Base-by-base conservation (phyloP, 2,797 vertebrate species). In the Poeciliopsis presidionis region DNA sequence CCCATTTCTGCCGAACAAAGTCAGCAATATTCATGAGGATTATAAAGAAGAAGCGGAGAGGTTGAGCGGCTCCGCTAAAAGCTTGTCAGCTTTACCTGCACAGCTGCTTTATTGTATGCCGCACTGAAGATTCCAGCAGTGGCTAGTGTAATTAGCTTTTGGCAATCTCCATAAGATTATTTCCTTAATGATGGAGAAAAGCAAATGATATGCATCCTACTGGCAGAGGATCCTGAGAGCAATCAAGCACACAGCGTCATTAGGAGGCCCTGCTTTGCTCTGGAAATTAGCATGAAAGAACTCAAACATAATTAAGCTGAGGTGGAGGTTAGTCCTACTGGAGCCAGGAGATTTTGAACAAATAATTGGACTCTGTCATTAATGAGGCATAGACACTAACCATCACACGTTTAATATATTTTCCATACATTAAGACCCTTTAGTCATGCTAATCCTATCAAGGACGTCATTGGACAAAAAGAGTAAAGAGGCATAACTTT, bases 151-250 rank as follows among this genome's bases (percentile, higher is more conserved):
- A 94, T 93, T 91, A 90, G 87, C 91, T 88, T 77, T 75, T 86
- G 78, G 86, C 84, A 93, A 89, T 94, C 87, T 91, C 82, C 85
- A 86, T 80, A 78, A 89, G 90, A 93, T 92, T 91, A 92, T 92
- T 90, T 86, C 86, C 86, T 90, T 94, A 90, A 93, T 93, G 89
- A 92, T 70, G 72, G 81, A 86, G 85, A 83, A 84, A 92, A 91
- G 87, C 89, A 91, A 93, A 90, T 79, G 81, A 86, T 84, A 88
- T 87, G 86, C 81, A 74, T 89, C 83, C 83, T 71, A 84, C 81
- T 79, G 79, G 87, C 72, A 81, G 78, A 85, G 87, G 72, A 79
- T 90, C 88, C 80, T 84, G n/a, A 73, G 71, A 86, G 82, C 49
- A 79, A 90, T 91, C 91, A 88, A 87, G 89, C 80, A 79, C 76